Base-by-base conservation (phyloP, 2,888 invertebrate genomes). In the Dendrolimus houi region DNA sequence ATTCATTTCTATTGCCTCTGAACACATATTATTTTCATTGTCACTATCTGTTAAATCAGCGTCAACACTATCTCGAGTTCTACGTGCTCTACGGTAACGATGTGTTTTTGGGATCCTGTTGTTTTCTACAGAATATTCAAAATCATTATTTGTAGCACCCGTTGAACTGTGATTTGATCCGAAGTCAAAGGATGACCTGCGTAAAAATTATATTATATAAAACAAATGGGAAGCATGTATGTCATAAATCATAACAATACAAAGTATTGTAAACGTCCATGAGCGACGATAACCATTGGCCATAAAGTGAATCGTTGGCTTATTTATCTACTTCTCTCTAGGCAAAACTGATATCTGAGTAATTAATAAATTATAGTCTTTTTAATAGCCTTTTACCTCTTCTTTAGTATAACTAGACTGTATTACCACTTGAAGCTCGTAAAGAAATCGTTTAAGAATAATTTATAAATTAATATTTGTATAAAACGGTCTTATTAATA, bases 1-100 rank as follows among this genome's bases (percentile, higher is more conserved):
- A 64, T 87, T 90, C 83, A 90, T 91, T 79, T 92, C 92, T 71
- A 91, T 87, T 54, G 92, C 84, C 67, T 92, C 92, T 0, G 92
- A 92, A 70, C 91, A 92, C 76, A 92, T 92, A 72, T 90, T 87
- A 72, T 90, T 87, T 66, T 92, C 90, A 64, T 88, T 89, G 70
- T 91, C 91, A 65, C 87, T 86, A 41, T 86, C 85, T 60, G 91
- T 89, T 52, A 90, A 79, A 65, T 91, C 91, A 66, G 91, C 91
- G 73, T 91, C 89, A 57, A 87, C 77, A 1, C 87, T 82, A 58
- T 87, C 87, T 57, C 84, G 82, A 56, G 77, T 13, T 53, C 56
- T 56, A 13, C 47, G 9, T 10, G 47, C 9, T 12, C 47, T 47
- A 47, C 47, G 47, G 47, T 47, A 47, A 12, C 47, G 47, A 12